Conservation (phyloP, 2,113 vertebrate species). For the Leucopsar rothschildi region DNA sequence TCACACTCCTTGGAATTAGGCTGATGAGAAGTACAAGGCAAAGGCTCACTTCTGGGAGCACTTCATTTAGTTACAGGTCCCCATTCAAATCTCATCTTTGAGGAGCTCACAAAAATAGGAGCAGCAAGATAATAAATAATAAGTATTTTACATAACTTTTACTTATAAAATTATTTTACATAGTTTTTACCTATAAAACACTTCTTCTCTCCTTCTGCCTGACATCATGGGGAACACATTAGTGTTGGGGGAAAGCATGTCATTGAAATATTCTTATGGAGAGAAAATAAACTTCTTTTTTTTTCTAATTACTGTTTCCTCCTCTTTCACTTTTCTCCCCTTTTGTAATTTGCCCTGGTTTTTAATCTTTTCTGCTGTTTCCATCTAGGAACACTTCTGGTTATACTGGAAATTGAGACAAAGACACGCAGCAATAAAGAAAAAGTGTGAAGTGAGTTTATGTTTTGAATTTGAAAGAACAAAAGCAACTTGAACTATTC, state of each 20-base stretch:
- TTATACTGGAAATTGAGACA: not conserved
- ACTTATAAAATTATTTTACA: not conserved
- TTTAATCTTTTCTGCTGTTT: not conserved
- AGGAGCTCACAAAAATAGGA: not conserved
- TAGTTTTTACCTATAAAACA: not conserved
- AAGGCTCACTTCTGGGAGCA: not conserved
- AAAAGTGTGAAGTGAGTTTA: not conserved
- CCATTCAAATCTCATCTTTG: not conserved
- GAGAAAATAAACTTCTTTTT: not conserved
- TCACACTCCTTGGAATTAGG: not conserved
- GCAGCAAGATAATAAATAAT: not conserved
- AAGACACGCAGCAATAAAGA: not conserved
- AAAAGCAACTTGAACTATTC: not conserved
- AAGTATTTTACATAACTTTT: not conserved
- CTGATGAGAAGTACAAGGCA: not conserved
- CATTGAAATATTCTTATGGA: not conserved
- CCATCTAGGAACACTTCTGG: not conserved
- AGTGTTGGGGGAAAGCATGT: not conserved
- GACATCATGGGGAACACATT: not conserved
- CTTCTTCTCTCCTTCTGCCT: not conserved
- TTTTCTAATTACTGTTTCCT: not conserved
- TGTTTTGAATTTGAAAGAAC: not conserved
- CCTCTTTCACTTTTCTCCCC: not conserved
- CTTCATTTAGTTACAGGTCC: not conserved
- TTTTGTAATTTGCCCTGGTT: not conserved